phyloP scores from a whole-genome alignment of 2,888 invertebrate species.

The Thecophora atra region DNA sequence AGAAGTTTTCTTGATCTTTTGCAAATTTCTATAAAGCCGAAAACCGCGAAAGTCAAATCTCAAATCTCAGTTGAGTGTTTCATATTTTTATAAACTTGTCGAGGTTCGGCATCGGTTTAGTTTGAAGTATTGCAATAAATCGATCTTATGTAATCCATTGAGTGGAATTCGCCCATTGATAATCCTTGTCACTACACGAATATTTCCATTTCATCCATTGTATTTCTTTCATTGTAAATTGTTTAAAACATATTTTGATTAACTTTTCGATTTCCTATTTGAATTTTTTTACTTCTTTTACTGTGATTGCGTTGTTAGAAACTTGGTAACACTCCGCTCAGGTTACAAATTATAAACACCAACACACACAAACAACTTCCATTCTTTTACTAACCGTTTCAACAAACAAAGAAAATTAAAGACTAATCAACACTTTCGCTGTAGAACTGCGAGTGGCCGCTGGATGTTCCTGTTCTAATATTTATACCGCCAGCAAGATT shows the following conservation, averaged over 20 bases:
- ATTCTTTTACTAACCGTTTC: conserved; percentile 58
- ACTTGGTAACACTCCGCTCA: conserved; percentile 7
- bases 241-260: not conserved
- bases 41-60: too few species aligned
- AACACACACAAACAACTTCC: not conserved
- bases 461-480: conserved; percentile 65
- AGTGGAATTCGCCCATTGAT: conserved; percentile 11
- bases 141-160: conserved; percentile 44
- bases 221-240: conserved; percentile 12
- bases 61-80: too few species aligned
- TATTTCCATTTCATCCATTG: not conserved
- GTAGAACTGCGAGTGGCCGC: conserved; percentile 67
- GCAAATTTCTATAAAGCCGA: too few species aligned
- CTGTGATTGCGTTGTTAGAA: too few species aligned
- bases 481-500: conserved; percentile 63
- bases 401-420: conserved; percentile 55
- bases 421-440: conserved; percentile 67
- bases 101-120: too few species aligned
- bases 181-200: conserved; percentile 21
- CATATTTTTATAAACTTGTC: too few species aligned
- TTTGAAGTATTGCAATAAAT: not conserved
- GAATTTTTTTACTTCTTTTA: conserved; percentile 30
- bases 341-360: not conserved
- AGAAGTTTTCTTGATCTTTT: too few species aligned
- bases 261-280: not conserved